phyloP scores from a whole-genome alignment of 2,113 vertebrate genomes.

The Prietella phreatophila region DNA sequence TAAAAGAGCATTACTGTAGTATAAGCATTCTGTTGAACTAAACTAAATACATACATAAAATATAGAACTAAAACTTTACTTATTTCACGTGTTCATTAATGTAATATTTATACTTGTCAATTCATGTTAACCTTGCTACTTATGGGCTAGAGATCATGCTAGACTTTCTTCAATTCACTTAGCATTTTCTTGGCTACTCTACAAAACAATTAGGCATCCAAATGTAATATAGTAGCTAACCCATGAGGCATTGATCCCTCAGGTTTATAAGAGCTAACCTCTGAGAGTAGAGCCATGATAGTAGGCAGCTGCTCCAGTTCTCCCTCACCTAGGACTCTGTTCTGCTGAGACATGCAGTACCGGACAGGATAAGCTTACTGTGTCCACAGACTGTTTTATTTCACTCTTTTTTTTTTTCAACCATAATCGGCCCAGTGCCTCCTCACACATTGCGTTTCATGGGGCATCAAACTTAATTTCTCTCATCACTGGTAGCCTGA shows the following conservation, averaged over 20 bases:
- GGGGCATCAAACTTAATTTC: slow-evolving; percentile 68
- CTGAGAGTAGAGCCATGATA: slow-evolving; percentile 27
- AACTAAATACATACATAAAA: too few species aligned
- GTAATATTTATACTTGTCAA: neutral
- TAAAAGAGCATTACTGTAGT: neutral
- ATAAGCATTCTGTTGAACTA: neutral
- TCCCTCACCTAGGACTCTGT: slow-evolving; percentile 15
- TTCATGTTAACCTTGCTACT: neutral
- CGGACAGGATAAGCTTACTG: slow-evolving; percentile 48
- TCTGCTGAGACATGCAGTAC: slow-evolving; percentile 42
- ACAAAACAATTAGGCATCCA: neutral
- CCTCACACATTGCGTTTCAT: slow-evolving; percentile 62
- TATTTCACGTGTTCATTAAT: slow-evolving; percentile 1
- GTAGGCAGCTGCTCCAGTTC: slow-evolving; percentile 49
- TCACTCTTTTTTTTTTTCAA: slow-evolving; percentile 52
- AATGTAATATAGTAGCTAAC: neutral
- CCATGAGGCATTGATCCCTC: neutral
- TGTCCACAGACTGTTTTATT: slow-evolving; percentile 67
- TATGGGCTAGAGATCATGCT: neutral
- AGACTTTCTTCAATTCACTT: neutral
- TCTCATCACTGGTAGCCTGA: slow-evolving; percentile 55
- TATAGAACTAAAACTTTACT: slow-evolving; percentile 3
- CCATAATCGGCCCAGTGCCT: slow-evolving; percentile 58
- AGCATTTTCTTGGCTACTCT: neutral
- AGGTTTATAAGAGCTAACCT: slow-evolving; percentile 19